phyloP scores from a whole-genome alignment of 2,113 vertebrate genomes.

The Quiscalus mexicanus region DNA sequence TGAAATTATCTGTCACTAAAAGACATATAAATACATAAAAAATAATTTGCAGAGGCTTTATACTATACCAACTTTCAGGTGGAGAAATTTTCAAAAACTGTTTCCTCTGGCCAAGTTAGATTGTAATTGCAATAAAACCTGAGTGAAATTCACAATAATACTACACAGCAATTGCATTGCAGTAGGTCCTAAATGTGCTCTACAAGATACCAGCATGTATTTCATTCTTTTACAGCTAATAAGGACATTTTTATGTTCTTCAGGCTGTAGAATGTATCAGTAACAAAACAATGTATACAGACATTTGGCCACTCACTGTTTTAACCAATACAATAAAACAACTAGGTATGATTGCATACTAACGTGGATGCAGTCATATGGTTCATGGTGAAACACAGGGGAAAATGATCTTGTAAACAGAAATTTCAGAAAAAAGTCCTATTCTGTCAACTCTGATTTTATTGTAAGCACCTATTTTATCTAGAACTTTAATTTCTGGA shows the following conservation, averaged over 20 bases:
- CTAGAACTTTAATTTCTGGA: background rate
- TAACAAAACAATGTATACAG: background rate
- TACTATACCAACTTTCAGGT: background rate
- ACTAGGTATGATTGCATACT: background rate
- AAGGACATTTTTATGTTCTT: background rate
- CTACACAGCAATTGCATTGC: background rate
- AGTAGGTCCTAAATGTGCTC: background rate
- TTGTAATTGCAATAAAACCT: background rate
- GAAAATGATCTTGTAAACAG: background rate
- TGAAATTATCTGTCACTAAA: background rate
- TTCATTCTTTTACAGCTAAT: background rate
- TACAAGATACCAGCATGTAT: background rate
- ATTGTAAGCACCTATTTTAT: background rate
- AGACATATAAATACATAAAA: background rate
- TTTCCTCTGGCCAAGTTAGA: background rate
- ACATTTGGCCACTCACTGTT: background rate
- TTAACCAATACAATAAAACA: background rate
- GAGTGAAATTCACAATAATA: background rate
- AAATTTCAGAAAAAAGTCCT: background rate
- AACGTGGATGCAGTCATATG: background rate
- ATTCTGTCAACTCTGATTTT: background rate
- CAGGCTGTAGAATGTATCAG: accelerated
- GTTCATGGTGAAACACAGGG: background rate
- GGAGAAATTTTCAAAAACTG: background rate
- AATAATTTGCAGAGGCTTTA: background rate